phyloP scores from a whole-genome alignment of 1,140 invertebrate species.

The Cydia amplana region DNA sequence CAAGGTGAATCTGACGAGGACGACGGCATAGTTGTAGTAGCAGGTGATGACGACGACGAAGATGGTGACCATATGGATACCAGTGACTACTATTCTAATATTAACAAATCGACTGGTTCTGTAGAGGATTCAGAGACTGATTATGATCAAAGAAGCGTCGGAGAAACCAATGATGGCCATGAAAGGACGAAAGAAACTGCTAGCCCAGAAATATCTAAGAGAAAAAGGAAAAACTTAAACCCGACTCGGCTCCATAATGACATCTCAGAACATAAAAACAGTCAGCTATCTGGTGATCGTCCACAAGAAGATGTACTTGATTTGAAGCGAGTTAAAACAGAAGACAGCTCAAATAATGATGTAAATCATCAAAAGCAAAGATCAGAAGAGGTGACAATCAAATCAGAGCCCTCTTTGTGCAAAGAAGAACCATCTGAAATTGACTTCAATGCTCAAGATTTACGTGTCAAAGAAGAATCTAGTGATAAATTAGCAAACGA shows the following conservation, averaged over 20 bases:
- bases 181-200: conserved; percentile 66
- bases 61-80: conserved; percentile 81
- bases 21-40: conserved; percentile 83
- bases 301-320: conserved; percentile 63
- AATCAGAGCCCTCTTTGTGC: conserved; percentile 51
- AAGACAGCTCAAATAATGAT: conserved; percentile 38
- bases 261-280: conserved; percentile 34
- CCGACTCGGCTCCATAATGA: conserved; percentile 85
- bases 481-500: conserved; percentile 45
- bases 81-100: conserved; percentile 72
- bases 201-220: conserved; percentile 79
- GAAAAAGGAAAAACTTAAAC: conserved; percentile 95
- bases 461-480: conserved; percentile 64
- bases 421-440: conserved; percentile 59
- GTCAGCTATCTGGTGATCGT: conserved; percentile 40
- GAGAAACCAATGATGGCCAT: conserved; percentile 86
- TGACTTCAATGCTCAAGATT: conserved; percentile 55
- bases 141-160: conserved; percentile 84
- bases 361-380: conserved; percentile 39
- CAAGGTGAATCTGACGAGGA: conserved; percentile 79
- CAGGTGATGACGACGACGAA: conserved; percentile 83
- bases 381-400: conserved; percentile 47
- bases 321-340: conserved; percentile 49
- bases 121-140: conserved; percentile 82
- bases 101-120: conserved; percentile 65